phyloP scores from a whole-genome alignment of 64 coral and sea anemone species.

The Astreopora myriophthalma region DNA sequence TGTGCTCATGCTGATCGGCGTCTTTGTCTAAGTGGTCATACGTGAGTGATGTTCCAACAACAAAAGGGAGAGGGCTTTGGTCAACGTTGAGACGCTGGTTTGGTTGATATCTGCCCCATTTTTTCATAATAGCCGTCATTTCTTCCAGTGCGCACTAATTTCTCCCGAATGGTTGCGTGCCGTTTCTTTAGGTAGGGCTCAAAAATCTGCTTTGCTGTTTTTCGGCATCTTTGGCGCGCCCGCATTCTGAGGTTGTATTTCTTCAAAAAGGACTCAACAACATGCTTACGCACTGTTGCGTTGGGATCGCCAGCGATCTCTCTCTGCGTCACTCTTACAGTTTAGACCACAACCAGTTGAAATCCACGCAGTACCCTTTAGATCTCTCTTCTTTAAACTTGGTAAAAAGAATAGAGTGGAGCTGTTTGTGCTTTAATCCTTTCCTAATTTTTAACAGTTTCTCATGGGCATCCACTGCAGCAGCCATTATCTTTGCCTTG shows the following conservation, averaged over 20 bases:
- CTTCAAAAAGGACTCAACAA: conserved; percentile 35
- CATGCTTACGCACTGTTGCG: conserved; percentile 46
- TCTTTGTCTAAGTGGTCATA: conserved; percentile 32
- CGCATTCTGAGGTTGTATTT: conserved; percentile 29
- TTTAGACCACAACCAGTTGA: conserved; percentile 56
- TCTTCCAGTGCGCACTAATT: not conserved
- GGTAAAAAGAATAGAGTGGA: conserved; percentile 29
- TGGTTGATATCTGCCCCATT: not conserved
- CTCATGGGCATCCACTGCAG: conserved; percentile 53
- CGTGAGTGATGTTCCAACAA: not conserved
- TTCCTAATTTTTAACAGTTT: conserved; percentile 49
- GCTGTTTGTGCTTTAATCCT: conserved; percentile 18
- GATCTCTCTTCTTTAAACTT: conserved; percentile 52
- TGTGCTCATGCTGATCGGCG: conserved; percentile 37
- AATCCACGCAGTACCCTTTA: conserved; percentile 59
- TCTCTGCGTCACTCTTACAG: conserved; percentile 21
- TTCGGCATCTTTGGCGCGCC: not conserved
- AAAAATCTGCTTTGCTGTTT: conserved; percentile 2
- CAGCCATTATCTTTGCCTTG: conserved; percentile 57
- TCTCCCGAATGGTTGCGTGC: conserved; percentile 17
- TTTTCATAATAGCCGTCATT: not conserved
- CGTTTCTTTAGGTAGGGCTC: conserved; percentile 47
- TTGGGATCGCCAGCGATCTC: conserved; percentile 42
- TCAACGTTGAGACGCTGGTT: not conserved
- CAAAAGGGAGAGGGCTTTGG: conserved; percentile 26